Base-by-base conservation (phyloP, 2,797 vertebrate species). In the Nannoperca australis region DNA sequence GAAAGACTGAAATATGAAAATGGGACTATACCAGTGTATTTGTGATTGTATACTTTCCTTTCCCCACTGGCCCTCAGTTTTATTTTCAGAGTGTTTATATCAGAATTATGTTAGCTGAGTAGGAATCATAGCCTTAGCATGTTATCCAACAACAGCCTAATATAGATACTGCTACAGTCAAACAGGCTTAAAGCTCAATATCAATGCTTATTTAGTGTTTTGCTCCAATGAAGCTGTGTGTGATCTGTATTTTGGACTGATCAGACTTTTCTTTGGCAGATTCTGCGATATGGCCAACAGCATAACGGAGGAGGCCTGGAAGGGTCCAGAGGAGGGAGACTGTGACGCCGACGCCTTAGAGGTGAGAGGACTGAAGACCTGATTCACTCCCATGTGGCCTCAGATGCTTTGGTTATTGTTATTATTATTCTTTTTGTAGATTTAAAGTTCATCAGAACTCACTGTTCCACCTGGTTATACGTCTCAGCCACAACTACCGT, bases 271-370 rank as follows among this genome's bases (percentile, higher is more conserved):
- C 70, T 59, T 83, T 63, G 11, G 49, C 85, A 99, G 98, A 87
- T 99, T 99, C 94, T 99, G 98, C 91, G 97, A 99, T 76, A 95
- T 99, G 96, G 97, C 99, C 60, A 99, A 98, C 89, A 96, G 95
- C 76, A 97, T 99, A 55, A 96, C 96, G 0, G 97, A 99, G 83
- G 98, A 99, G 85, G 95, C 97, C 56, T 97, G 97, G 89, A 97
- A 94, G 82, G 90, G 94, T 51, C 91, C 95, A 0, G 98, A 99
- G 54, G 98, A 99, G 83, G 95, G 96, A 1, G 98, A 99, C 50
- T 97, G 96, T 82, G 97, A 99, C 69, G 81, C 91, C 2, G 97
- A 99, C n/a, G 95, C 96, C 55, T 91, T 99, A 75, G 98, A 99
- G 97, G 98, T 99, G 86, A 90, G 80, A 70, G 1, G 20, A 62